phyloP scores from a whole-genome alignment of 2,888 invertebrate species.

The Taphrorychus bicolor region DNA sequence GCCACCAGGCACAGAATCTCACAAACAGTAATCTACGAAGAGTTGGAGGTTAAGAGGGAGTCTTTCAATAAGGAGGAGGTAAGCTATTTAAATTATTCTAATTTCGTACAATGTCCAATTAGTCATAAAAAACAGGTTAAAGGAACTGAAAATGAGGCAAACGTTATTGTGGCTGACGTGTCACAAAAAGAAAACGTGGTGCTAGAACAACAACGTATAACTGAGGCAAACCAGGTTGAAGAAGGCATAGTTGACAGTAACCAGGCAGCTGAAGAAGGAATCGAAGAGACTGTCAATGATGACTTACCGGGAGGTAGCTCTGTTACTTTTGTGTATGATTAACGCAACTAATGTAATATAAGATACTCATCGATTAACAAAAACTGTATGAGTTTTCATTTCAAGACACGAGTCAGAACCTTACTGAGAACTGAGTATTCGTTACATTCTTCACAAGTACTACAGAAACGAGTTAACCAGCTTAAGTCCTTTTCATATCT shows the following conservation, averaged over 20 bases:
- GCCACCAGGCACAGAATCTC: constrained; percentile 8
- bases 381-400: constrained; percentile 1
- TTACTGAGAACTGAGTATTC: background rate
- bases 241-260: background rate
- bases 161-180: no score
- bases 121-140: no score
- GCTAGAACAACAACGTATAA: background rate
- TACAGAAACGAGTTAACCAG: no score
- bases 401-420: no score
- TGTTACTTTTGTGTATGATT: background rate
- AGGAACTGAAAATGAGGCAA: no score
- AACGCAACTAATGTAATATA: background rate
- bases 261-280: background rate
- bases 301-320: constrained; percentile 24
- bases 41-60: background rate
- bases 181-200: background rate
- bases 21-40: background rate
- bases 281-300: background rate
- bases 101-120: no score
- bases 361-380: background rate
- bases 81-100: background rate
- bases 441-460: no score
- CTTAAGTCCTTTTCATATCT: background rate
- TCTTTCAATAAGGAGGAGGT: background rate
- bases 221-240: background rate